Evolutionary conservation across 2,113 vertebrate genomes (phyloP), one percentile per base, ranked within the genome.

Genomic region (Ptilonorhynchus violaceus): DNA sequence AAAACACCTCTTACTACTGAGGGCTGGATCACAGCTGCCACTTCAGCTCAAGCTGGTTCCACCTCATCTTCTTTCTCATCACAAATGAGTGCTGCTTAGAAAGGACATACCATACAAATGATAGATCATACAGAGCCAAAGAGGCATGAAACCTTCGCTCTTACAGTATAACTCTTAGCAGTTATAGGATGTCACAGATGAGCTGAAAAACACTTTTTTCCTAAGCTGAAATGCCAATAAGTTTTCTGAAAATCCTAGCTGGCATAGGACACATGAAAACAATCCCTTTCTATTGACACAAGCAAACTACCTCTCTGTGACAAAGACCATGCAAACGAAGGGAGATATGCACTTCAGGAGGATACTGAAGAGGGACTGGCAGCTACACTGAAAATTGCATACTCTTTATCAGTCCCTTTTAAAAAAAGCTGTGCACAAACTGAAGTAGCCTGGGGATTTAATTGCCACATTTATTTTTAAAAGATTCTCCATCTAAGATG

Each of bases 381-480:
- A 91, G 31, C 33, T 85, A 85, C 67, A 80, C 10, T 83, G 70
- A 92, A 91, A 88, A 69, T 49, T 11, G 5, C 31, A 89, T 62
- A 27, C 33, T 63, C 64, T 84, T 58, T 37, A 78, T 47, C 60
- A 60, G 72, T 42, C 89, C 49, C 75, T 86, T 83, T 62, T 69
- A 14, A 77, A 66, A 60, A 70, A 86, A 86, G 72, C 72, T 42
- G 9, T 77, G 73, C 70, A 63, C 46, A 85, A 67, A 85, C 59
- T 74, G 88, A 90, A 94, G 59, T 47, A 85, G 47, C 35, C 67
- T 88, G 63, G 15, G 19, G 39, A 90, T 70, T 92, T 89, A 88
- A 79, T 59, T 90, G 67, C 11, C 42, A 67, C 47, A 28, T 93
- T 92, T 89, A 66, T 90, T 85, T 97, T 93, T 94, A 80, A 93